A percentile compares a stretch with the other conserved stretches of the same genome.
Evolutionary conservation across 2,888 invertebrate species (phyloP).

Genomic region (Fragum whitleyi): DNA sequence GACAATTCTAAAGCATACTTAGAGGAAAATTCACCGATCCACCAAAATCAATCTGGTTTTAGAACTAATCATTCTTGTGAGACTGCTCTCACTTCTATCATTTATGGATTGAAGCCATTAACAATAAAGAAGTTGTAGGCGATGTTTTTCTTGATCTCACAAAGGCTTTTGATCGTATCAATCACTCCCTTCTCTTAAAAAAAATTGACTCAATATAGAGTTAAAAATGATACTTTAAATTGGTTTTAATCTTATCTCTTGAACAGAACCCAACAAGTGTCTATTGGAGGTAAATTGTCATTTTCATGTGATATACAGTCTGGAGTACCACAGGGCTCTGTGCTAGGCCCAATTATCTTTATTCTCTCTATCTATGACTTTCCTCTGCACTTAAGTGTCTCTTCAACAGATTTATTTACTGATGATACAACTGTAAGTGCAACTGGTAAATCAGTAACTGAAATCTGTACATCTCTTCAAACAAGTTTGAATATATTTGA

Average conservation of each 20-base stretch:
- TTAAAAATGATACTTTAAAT: background rate
- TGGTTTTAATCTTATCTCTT: conserved; percentile 2
- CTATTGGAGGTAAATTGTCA: background rate
- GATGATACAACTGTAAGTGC: background rate
- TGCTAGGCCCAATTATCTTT: background rate
- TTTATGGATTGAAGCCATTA: background rate
- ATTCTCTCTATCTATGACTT: conserved; percentile 7
- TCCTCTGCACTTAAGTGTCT: background rate
- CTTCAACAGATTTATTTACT: background rate
- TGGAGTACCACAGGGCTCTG: conserved; percentile 11
- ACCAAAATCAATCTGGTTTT: conserved; percentile 1
- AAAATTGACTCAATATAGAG: background rate
- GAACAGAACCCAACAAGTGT: background rate
- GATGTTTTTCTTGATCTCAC: background rate
- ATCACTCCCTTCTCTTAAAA: background rate
- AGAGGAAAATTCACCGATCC: background rate
- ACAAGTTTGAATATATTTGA: background rate
- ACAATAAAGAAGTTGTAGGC: background rate
- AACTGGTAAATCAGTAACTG: background rate
- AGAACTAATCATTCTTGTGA: background rate
- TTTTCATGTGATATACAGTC: background rate
- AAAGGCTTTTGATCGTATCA: conserved; percentile 9
- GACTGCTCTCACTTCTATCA: background rate
- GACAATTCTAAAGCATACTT: conserved; percentile 2
- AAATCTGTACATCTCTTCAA: background rate